Percentiles rank a stretch among this genome's conserved stretches.
These are phyloP conservation scores for Athetis lepigone DNA, from an alignment of 2,888 invertebrate genomes.

Conservation along the genomic window DNA sequence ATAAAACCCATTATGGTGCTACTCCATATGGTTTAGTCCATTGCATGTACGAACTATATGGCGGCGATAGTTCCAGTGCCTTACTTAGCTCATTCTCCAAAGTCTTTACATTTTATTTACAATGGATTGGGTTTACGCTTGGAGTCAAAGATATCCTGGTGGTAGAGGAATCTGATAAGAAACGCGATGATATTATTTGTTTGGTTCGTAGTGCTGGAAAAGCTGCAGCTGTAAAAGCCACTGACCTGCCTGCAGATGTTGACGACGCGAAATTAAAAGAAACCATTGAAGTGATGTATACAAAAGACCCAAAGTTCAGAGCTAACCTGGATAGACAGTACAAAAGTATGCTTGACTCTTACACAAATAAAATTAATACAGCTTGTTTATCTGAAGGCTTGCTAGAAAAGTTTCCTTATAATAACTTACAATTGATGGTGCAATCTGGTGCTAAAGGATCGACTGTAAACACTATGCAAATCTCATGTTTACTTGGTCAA, in stretches of 20 bases:
- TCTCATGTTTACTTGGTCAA: constrained; percentile 99
- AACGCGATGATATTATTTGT: constrained; percentile 92
- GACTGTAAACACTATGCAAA: constrained; percentile 99
- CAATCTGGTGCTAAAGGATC: constrained; percentile 99
- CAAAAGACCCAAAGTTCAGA: constrained; percentile 94
- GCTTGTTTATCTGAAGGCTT: constrained; percentile 96
- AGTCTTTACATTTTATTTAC: constrained; percentile 97
- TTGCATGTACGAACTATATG: constrained; percentile 98
- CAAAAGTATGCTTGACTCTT: constrained; percentile 94
- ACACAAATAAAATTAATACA: constrained; percentile 97
- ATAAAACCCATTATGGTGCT: constrained; percentile 99
- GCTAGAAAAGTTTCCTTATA: constrained; percentile 96
- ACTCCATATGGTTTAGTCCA: constrained; percentile 98
- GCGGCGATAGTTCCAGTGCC: constrained; percentile 95
- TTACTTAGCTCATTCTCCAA: constrained; percentile 97
- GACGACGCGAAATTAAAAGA: constrained; percentile 91
- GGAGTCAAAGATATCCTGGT: constrained; percentile 99
- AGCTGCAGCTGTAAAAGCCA: constrained; percentile 92
- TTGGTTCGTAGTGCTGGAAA: constrained; percentile 92
- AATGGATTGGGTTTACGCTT: constrained; percentile 97
- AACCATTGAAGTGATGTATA: constrained; percentile 93
- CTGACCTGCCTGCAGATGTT: constrained; percentile 92
- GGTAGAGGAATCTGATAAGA: constrained; percentile 92
- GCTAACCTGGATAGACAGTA: constrained; percentile 95
- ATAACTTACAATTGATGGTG: constrained; percentile 99